Base-by-base conservation (phyloP, 2,113 vertebrate genomes). In the Procapra przewalskii region DNA sequence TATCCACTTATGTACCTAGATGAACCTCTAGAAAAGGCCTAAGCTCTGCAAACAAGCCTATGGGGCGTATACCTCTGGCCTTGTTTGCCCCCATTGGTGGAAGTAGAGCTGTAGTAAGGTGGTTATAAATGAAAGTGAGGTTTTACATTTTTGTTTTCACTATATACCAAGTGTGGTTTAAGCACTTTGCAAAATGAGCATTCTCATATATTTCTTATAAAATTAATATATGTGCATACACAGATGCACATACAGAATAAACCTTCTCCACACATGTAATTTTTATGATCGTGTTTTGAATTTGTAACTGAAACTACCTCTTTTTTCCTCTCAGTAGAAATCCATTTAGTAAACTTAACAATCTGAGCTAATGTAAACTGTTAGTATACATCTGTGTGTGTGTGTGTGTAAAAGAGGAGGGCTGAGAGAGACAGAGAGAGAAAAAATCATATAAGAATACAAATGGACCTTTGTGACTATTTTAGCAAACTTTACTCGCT, bases 131-230 rank as follows among this genome's bases (percentile, higher is more conserved):
- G 11, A 95, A 93, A 95, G 8, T n/a, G 13, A 92, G 7, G 2
- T 6, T 88, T 88, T 31, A 33, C 33, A 29, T 21, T 33, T 88
- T 90, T 88, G 25, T 81, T 87, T 62, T 64, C 23, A 82, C 29
- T 87, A 9, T 79, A 60, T 40, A 60, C 45, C 67, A 67, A 60
- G 0, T 5, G 48, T 80, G 14, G 6, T n/a, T 87, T 95, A 40
- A 96, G 67, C 3, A 91, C 33, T 95, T 93, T 75, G 55, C 11
- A 75, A 43, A 81, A 75, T 57, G 5, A 40, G 2, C 19, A 8
- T 88, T 92, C 89, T 88, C 7, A 84, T 50, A 92, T 90, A 94
- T 92, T 90, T 90, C 33, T 84, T 75, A 0, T 93, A 94, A 94
- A 92, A 75, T 75, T 89, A 67, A 67, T 88, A 17, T 79, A 5